Conservation (phyloP, 2,888 invertebrate species). For the Dicranocentrus wangi region DNA sequence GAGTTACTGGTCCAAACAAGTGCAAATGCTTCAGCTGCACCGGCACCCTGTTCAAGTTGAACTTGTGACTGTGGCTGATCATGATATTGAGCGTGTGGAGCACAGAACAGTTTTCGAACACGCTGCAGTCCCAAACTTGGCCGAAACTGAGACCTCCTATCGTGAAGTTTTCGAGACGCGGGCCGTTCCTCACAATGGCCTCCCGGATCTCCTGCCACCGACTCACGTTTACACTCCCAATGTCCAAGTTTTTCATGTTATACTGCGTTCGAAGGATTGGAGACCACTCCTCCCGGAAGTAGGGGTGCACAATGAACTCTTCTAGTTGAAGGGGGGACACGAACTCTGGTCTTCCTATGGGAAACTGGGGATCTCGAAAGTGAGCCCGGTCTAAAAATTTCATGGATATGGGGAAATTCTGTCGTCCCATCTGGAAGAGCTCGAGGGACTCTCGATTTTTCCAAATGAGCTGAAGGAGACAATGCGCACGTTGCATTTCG, state of each 20-base stretch:
- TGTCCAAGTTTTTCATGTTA: slow-evolving; percentile 43
- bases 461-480: slow-evolving; percentile 56
- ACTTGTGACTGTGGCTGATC: slow-evolving; percentile 66
- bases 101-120: slow-evolving; percentile 59
- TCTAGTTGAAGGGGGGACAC: slow-evolving; percentile 55
- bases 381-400: slow-evolving; percentile 37
- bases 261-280: slow-evolving; percentile 58
- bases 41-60: slow-evolving; percentile 55
- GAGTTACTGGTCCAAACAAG: slow-evolving; percentile 58
- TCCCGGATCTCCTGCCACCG: slow-evolving; percentile 65
- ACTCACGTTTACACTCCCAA: slow-evolving; percentile 66
- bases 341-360: slow-evolving; percentile 22
- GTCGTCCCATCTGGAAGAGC: slow-evolving; percentile 55
- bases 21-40: slow-evolving; percentile 48
- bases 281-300: slow-evolving; percentile 69
- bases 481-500: slow-evolving; percentile 48
- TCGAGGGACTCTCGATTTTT: slow-evolving; percentile 45
- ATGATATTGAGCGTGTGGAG: slow-evolving; percentile 48
- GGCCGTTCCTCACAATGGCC: slow-evolving; percentile 43
- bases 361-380: slow-evolving; percentile 23
- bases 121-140: slow-evolving; percentile 65
- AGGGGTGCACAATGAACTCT: slow-evolving; percentile 64
- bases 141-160: slow-evolving; percentile 67
- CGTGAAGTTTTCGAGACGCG: slow-evolving; percentile 48
- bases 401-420: slow-evolving; percentile 57